A percentile compares a stretch with the other conserved stretches of the same genome.
Conservation (phyloP, 2,113 vertebrate species). For the Microcebus griseorufus region DNA sequence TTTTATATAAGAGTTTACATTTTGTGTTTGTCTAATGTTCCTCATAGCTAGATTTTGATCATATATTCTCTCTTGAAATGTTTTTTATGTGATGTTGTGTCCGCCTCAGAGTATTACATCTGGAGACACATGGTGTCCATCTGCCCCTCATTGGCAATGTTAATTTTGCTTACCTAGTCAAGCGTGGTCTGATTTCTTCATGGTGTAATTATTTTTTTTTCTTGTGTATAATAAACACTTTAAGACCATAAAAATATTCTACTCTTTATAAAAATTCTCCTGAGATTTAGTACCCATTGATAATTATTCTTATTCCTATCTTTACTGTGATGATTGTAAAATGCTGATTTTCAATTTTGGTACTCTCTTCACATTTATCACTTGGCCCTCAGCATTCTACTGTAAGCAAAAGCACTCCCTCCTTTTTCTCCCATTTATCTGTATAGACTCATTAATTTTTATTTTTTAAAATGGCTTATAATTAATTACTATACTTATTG, state of each 20-base stretch:
- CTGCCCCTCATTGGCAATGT: neutral
- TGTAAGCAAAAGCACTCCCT: neutral
- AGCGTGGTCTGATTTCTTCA: neutral
- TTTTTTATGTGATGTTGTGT: neutral
- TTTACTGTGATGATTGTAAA: neutral
- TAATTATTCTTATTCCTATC: neutral
- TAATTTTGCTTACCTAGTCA: neutral
- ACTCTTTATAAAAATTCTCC: slow-evolving; percentile 22
- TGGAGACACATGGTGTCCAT: neutral
- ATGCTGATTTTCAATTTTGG: neutral
- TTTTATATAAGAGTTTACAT: neutral
- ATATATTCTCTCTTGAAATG: neutral
- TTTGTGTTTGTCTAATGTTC: neutral
- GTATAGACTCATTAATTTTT: neutral
- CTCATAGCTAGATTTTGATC: neutral
- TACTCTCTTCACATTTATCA: neutral
- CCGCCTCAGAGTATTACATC: neutral
- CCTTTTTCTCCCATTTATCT: neutral
- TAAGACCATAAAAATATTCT: neutral
- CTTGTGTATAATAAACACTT: neutral
- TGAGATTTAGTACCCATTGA: neutral
- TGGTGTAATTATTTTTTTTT: neutral
- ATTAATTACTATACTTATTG: neutral
- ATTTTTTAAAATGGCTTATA: neutral
- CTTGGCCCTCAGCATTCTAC: neutral